Conservation (phyloP, 2,888 invertebrate species). For the Busseola fusca region DNA sequence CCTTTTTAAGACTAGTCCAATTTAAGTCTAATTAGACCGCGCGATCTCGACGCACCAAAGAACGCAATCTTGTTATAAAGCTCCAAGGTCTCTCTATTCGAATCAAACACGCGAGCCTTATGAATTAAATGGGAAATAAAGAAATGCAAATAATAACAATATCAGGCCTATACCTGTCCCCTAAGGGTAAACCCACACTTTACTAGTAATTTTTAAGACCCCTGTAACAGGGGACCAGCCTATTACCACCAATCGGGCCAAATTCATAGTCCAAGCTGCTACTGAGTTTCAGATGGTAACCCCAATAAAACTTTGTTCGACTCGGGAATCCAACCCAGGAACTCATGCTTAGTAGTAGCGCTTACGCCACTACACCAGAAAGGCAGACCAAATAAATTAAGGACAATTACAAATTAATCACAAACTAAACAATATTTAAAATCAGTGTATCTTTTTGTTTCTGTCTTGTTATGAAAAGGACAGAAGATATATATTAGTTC, state of each 20-base stretch:
- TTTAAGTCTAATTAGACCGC: conserved; percentile 36
- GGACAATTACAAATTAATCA: conserved; percentile 26
- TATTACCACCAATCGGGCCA: not conserved
- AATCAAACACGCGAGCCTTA: conserved; percentile 22
- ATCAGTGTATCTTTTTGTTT: too few species aligned
- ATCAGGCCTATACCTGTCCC: not conserved
- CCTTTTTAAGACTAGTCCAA: conserved; percentile 40
- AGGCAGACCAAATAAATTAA: not conserved
- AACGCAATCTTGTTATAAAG: conserved; percentile 40
- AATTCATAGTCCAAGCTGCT: not conserved
- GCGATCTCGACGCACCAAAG: conserved; percentile 46
- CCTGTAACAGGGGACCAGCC: not conserved
- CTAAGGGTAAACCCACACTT: not conserved
- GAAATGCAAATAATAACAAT: conserved; percentile 5
- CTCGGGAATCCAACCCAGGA: too few species aligned
- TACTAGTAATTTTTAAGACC: not conserved
- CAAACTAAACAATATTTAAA: too few species aligned
- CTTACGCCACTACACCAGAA: not conserved
- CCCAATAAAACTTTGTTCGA: not conserved
- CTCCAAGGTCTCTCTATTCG: conserved; percentile 40
- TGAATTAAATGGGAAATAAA: conserved; percentile 20
- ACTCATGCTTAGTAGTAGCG: not conserved
- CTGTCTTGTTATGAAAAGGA: too few species aligned
- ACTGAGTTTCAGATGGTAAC: too few species aligned
- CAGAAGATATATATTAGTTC: too few species aligned